Evolutionary conservation across 2,113 vertebrate genomes (phyloP).

Genomic region (Grantiella picta): DNA sequence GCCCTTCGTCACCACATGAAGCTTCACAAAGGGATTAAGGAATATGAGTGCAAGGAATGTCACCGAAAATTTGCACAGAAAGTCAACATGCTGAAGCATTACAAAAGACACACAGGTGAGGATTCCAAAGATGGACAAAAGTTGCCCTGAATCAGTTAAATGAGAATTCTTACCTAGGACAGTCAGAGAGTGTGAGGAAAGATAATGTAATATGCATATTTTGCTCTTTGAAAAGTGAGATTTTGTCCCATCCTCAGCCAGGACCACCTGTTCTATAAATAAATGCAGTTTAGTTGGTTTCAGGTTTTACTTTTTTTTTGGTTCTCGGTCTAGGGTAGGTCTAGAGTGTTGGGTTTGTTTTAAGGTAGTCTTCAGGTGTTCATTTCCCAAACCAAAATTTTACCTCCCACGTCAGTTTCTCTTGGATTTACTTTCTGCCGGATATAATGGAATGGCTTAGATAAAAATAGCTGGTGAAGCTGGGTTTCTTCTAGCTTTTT

Average conservation of each 20-base stretch:
- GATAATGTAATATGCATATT: accelerated
- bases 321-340: neutral
- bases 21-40: constrained; percentile 97
- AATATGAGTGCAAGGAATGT: constrained; percentile 95
- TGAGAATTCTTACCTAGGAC: neutral
- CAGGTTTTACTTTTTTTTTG: neutral
- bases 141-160: neutral
- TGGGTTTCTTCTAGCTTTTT: neutral
- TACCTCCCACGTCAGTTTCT: neutral
- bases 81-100: constrained; percentile 99
- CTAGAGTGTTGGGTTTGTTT: neutral
- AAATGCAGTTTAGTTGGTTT: neutral
- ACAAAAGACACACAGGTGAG: constrained; percentile 94
- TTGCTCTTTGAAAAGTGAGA: neutral
- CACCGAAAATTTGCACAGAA: constrained; percentile 97
- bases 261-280: neutral
- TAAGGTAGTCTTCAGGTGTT: neutral
- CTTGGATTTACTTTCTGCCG: neutral
- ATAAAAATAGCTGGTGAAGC: neutral
- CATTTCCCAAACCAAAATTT: neutral
- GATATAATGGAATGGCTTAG: neutral
- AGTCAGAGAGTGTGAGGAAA: neutral
- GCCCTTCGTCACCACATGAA: constrained; percentile 99
- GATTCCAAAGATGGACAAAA: neutral
- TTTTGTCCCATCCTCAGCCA: neutral